Evolutionary conservation across 2,113 vertebrate genomes (phyloP), one percentile per base, ranked within the genome.

Genomic region (Gadus macrocephalus): DNA sequence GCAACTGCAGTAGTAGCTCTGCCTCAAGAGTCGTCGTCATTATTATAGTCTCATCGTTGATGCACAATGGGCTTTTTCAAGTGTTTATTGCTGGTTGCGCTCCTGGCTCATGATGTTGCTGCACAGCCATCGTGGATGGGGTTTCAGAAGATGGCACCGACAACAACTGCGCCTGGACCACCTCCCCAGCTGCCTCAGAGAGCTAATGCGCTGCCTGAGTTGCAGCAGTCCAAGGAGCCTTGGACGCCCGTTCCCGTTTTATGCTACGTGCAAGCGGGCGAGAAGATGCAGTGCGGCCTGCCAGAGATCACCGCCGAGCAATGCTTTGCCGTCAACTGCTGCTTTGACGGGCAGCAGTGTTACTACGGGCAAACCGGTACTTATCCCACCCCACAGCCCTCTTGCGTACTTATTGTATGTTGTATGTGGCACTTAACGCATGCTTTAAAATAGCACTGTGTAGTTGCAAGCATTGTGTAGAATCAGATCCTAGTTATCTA

Each of bases 291-390:
- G 7, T 92, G 91, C 78, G 90, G 91, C 1, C 22, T 60, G 42
- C 42, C 35, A 49, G 79, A 72, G 20, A 31, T 89, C 72, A 82
- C 74, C 0, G 58, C 64, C 2, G 78, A 83, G 1, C 80, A 80
- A 25, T 92, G 90, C 78, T 73, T 67, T 17, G 66, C 65, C 9
- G 85, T 90, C 3, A 80, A 87, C 76, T 92, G 90, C 81, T 92
- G 90, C 64, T 89, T 85, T 74, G 71, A 87, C 49, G 79, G 83
- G 11, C 60, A 2, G 2, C 76, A 49, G 68, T 92, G 91, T 68
- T 91, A 87, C 73, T 91, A 91, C 28, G 85, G 88, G 53, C 85
- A 85, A 78, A 74, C 82, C 16, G 90, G 90, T 91, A 74, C 69
- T 15, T 49, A 35, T 35, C 25, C 25, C 25, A 25, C 25, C 25